Conservation (phyloP, 2,113 vertebrate species). For the Leiothrix lutea region DNA sequence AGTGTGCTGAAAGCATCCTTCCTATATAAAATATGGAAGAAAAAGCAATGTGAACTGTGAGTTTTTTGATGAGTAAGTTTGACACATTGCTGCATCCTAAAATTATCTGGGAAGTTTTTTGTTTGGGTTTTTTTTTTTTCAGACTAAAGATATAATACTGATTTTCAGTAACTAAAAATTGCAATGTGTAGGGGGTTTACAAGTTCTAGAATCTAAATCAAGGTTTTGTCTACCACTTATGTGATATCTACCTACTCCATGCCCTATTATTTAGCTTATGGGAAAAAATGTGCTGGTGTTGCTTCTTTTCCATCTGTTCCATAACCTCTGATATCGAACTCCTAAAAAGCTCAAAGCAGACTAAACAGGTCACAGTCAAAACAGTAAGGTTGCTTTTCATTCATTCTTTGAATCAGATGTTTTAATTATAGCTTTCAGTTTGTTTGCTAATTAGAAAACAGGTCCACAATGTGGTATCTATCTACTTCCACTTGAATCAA, state of each 20-base stretch:
- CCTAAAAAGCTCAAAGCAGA: conserved; percentile 40
- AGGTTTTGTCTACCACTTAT: background rate
- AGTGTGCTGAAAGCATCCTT: background rate
- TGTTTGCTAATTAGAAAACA: conserved; percentile 58
- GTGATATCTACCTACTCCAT: background rate
- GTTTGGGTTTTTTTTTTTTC: background rate
- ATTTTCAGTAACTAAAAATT: conserved; percentile 1
- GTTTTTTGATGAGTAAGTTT: background rate
- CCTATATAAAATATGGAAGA: background rate
- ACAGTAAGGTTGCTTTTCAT: conserved; percentile 6
- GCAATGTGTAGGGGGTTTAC: background rate
- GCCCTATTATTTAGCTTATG: background rate
- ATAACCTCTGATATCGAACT: conserved; percentile 23
- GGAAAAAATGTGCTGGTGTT: background rate
- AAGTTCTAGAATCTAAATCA: background rate
- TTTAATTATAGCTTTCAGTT: conserved; percentile 32
- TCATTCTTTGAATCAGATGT: conserved; percentile 27
- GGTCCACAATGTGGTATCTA: conserved; percentile 39
- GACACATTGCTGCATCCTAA: background rate
- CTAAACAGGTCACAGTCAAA: conserved; percentile 44
- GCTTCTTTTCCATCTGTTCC: conserved; percentile 26
- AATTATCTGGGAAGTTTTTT: background rate
- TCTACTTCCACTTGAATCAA: conserved; percentile 64
- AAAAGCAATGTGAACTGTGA: background rate
- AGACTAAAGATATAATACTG: background rate